These are phyloP conservation scores for Porites lutea DNA, from an alignment of 64 coral and sea anemone species.

Conservation along the genomic window DNA sequence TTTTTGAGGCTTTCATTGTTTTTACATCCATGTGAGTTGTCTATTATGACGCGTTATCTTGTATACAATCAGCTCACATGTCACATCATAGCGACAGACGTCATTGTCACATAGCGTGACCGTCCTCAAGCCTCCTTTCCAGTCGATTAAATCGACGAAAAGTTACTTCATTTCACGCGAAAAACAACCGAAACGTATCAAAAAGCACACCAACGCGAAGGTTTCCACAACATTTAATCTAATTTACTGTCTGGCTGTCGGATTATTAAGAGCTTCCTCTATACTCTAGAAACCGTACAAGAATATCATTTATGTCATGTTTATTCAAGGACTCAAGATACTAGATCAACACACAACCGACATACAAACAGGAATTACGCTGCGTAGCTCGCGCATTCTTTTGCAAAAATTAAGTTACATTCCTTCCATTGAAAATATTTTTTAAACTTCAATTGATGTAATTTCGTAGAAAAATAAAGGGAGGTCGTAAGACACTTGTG, in stretches of 20 bases:
- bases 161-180: background rate
- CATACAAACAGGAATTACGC: slow-evolving; percentile 28
- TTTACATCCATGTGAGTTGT: background rate
- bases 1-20: background rate
- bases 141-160: background rate
- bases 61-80: background rate
- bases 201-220: no score
- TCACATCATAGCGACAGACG: slow-evolving; percentile 18
- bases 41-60: background rate
- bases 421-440: slow-evolving; percentile 13
- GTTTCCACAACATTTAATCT: background rate
- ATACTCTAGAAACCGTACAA: background rate
- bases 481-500: no score
- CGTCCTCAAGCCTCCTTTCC: no score
- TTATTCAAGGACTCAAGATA: background rate
- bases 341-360: slow-evolving; percentile 8
- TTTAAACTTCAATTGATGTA: background rate
- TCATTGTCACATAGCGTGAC: slow-evolving; percentile 15
- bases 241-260: background rate
- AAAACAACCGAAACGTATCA: no score
- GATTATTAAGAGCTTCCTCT: background rate
- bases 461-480: no score
- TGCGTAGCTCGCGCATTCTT: background rate
- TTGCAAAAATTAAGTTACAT: slow-evolving; percentile 3
- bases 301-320: background rate